Conservation (phyloP, 2,113 vertebrate genomes). For the Lutjanus erythropterus region DNA sequence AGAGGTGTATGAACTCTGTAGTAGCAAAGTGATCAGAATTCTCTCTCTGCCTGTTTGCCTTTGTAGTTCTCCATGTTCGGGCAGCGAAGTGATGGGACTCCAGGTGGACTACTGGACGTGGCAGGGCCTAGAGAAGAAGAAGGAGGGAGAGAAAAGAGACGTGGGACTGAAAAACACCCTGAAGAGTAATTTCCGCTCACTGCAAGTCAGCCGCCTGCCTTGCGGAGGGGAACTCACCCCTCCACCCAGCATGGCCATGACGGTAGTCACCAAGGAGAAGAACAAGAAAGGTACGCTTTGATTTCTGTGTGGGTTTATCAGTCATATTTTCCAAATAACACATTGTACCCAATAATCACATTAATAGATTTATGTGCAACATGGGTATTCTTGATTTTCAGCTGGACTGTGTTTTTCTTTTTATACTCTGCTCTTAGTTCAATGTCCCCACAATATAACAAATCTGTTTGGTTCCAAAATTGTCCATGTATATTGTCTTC, state of each 20-base stretch:
- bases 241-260: conserved; percentile 94
- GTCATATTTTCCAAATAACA: too few relatives aligned
- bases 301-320: too few relatives aligned
- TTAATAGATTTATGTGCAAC: too few relatives aligned
- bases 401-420: too few relatives aligned
- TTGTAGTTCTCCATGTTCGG: conserved; percentile 81
- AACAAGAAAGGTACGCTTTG: conserved; percentile 84
- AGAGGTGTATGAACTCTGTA: too few relatives aligned
- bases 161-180: conserved; percentile 91
- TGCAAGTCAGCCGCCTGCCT: conserved; percentile 92
- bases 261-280: conserved; percentile 95
- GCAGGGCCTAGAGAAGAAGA: conserved; percentile 88
- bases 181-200: conserved; percentile 95
- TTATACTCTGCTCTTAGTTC: too few relatives aligned
- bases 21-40: too few relatives aligned
- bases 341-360: background rate
- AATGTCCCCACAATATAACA: too few relatives aligned
- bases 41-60: background rate
- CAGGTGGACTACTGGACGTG: conserved; percentile 96
- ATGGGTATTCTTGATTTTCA: too few relatives aligned
- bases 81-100: conserved; percentile 93
- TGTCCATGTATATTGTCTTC: too few relatives aligned
- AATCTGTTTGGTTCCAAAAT: too few relatives aligned
- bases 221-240: conserved; percentile 88
- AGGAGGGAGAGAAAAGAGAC: conserved; percentile 87